phyloP scores from a whole-genome alignment of 2,113 vertebrate species.

The Myodes glareolus region DNA sequence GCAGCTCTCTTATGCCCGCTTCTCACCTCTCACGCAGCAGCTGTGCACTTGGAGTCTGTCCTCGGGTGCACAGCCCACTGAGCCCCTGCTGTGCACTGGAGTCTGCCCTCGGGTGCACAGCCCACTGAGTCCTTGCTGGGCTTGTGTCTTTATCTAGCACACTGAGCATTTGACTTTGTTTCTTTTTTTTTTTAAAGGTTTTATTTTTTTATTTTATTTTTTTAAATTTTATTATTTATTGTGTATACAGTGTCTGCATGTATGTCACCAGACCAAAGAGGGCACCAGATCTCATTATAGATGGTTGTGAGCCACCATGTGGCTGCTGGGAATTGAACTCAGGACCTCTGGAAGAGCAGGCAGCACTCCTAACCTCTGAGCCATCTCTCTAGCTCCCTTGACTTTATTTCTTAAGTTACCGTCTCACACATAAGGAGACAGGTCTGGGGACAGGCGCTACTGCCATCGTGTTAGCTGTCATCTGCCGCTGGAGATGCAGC shows the following conservation, averaged over 20 bases:
- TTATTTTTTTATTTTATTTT: no score
- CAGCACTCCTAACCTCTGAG: no score
- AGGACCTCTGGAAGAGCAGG: no score
- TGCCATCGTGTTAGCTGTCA: neutral
- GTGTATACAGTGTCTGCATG: no score
- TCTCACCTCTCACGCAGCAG: neutral
- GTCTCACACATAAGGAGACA: neutral
- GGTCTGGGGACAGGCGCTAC: neutral
- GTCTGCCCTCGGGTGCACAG: neutral
- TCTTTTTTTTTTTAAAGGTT: no score
- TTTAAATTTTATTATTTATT: no score
- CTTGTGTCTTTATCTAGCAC: neutral
- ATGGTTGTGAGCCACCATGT: no score
- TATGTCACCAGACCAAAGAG: no score
- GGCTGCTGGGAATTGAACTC: no score
- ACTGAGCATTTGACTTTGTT: neutral
- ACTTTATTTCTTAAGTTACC: neutral
- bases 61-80: neutral
- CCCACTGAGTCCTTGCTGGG: neutral
- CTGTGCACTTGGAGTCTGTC: neutral
- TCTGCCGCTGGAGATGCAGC: neutral
- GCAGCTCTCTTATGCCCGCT: neutral
- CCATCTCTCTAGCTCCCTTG: no score
- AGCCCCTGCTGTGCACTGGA: neutral
- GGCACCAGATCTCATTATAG: no score